Conservation (phyloP, 2,797 vertebrate species). For the Pyrrhura leucotis region DNA sequence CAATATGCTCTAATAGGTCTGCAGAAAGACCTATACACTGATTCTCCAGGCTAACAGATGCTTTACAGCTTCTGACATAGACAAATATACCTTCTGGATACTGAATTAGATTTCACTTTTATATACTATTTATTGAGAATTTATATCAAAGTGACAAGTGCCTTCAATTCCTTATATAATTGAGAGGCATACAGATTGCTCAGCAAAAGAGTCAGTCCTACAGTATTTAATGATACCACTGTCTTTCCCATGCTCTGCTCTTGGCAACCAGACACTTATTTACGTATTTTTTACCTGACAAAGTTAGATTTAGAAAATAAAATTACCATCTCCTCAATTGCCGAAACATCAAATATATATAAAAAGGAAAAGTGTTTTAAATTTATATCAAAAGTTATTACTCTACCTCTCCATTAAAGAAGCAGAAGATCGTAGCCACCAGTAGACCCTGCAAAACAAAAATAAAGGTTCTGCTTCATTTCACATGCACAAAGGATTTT, state of each 20-base stretch:
- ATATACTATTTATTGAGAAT: background rate
- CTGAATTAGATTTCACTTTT: background rate
- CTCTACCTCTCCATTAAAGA: conserved; percentile 97
- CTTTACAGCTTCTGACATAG: background rate
- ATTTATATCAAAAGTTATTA: background rate
- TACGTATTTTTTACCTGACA: background rate
- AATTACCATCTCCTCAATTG: background rate
- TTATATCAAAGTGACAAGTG: background rate
- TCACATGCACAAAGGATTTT: background rate
- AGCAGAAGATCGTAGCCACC: conserved; percentile 98
- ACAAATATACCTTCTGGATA: background rate
- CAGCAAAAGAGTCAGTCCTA: background rate
- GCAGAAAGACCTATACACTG: background rate
- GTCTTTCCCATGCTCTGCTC: background rate
- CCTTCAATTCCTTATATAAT: background rate
- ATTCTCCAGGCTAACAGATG: background rate
- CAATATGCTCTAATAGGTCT: background rate
- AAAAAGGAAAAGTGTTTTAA: background rate
- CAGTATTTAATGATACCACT: background rate
- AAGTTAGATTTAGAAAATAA: background rate
- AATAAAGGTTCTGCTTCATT: background rate
- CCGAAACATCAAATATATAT: background rate
- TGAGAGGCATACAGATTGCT: background rate
- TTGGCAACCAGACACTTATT: background rate
- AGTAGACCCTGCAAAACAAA: conserved; percentile 87